Conservation (phyloP, 2,113 vertebrate species). For the Neofelis nebulosa region DNA sequence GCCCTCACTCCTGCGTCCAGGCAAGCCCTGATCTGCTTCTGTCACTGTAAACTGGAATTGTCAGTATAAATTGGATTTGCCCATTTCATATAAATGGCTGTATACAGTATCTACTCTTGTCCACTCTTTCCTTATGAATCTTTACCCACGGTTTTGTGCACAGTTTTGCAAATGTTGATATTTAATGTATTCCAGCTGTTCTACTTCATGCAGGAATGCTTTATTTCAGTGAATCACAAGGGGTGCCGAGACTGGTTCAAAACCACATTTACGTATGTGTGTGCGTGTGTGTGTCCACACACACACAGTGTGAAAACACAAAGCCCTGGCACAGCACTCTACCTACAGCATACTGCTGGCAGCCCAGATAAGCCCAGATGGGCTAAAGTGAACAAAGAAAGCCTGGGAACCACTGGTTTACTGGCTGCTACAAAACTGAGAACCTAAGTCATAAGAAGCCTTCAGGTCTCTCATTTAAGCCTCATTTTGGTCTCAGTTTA, state of each 20-base stretch:
- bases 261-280: background rate
- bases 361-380: no score
- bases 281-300: background rate
- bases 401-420: background rate
- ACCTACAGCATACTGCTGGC: background rate
- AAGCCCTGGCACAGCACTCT: background rate
- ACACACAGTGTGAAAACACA: background rate
- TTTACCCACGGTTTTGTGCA: background rate
- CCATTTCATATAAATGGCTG: background rate
- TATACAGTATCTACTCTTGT: background rate
- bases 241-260: background rate
- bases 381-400: background rate
- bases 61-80: background rate
- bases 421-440: background rate
- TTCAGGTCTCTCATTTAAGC: background rate
- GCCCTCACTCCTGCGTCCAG: background rate
- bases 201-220: background rate
- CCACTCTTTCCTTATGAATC: background rate
- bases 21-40: background rate
- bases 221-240: background rate
- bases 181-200: background rate
- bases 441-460: background rate
- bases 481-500: background rate
- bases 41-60: background rate
- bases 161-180: background rate